Evolutionary conservation across 1,140 invertebrate species (phyloP), one percentile per base, ranked within the genome.

Genomic region (Sogatella furcifera): DNA sequence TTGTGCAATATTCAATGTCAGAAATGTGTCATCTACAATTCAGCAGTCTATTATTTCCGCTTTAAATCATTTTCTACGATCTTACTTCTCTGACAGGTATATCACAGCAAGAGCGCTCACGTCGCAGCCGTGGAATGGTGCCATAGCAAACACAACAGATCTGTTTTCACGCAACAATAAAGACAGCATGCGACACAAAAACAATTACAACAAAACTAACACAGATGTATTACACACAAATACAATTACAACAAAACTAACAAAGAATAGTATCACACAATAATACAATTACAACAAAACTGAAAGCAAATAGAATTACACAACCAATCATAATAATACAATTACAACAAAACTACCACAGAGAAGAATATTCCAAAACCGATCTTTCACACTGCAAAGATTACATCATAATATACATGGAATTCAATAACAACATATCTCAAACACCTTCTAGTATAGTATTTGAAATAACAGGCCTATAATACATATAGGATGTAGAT

Each of bases 41-140:
- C 8, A 38, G 34, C 34, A 38, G 34, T 38, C 34, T 38, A 38
- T 10, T 38, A 38, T 28, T 28, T 28, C 11, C 9, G 11, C 9
- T 38, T 2, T 38, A 38, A 4, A 38, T 5, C 11, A 8, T 38
- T 11, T 38, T 38, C 11, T 38, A 5, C 1, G 38, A 54, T 38
- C 69, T 70, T 70, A 70, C 69, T 67, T 70, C 69, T 68, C 65
- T 65, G 14, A 68, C 55, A 28, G 68, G 67, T 42, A 68, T 54
- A 41, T 70, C 66, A 62, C 66, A 68, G 62, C 62, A 70, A 21
- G 85, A 85, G 69, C 84, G 75, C 74, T 88, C 85, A 61, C 86
- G 80, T 64, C 83, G 77, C 64, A 88, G 78, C 69, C 84, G 79
- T 63, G 84, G 83, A 67, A 84, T 79, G 17, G 79, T 83, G 63